These are phyloP conservation scores for Diploscapter pachys DNA, from an alignment of 1,140 invertebrate species.

Conservation along the genomic window DNA sequence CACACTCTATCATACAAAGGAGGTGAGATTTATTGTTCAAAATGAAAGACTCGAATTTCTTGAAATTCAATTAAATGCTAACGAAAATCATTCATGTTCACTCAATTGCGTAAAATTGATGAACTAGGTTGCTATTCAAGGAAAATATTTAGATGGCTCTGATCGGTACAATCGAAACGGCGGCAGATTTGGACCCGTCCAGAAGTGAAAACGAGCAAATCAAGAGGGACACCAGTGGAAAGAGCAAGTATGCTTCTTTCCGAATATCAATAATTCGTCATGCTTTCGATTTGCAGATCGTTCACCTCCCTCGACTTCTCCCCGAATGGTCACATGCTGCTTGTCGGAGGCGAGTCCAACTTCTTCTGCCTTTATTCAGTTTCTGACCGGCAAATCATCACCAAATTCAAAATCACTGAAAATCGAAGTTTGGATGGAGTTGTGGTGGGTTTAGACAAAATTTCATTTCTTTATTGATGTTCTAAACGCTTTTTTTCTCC, in stretches of 20 bases:
- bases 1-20: conserved; percentile 72
- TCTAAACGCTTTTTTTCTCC: neutral
- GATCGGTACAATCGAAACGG: conserved; percentile 70
- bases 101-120: no score
- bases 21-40: conserved; percentile 21
- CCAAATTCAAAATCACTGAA: conserved; percentile 88
- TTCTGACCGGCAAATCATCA: conserved; percentile 71
- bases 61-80: no score
- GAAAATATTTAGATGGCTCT: conserved; percentile 1
- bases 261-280: no score
- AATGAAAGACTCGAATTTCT: neutral
- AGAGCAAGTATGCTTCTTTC: conserved; percentile 23
- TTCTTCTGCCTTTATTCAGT: conserved; percentile 82
- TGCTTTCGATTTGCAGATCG: conserved; percentile 7
- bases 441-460: conserved; percentile 4
- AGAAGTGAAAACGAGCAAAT: conserved; percentile 78
- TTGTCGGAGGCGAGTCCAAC: conserved; percentile 86
- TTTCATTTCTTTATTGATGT: no score
- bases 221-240: conserved; percentile 72
- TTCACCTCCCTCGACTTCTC: conserved; percentile 62
- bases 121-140: no score
- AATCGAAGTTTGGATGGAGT: conserved; percentile 91
- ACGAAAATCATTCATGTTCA: no score
- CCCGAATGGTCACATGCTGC: conserved; percentile 79
- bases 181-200: conserved; percentile 79